These are phyloP conservation scores for Diglossa cyanea DNA, from an alignment of 2,797 vertebrate genomes.

Conservation along the genomic window DNA sequence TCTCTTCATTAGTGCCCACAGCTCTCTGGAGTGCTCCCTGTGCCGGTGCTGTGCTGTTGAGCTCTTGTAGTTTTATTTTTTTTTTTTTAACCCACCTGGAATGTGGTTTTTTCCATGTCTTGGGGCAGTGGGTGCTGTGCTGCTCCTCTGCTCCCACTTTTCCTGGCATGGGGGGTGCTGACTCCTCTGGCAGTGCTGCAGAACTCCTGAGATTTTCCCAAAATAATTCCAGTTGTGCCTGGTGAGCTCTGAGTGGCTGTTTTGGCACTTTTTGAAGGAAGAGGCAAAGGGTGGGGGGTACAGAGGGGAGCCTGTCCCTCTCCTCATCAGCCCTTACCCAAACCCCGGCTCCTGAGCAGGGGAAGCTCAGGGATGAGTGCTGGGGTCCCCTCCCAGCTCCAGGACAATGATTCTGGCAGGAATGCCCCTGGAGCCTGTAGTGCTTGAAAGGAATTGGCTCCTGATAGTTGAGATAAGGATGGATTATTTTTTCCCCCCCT, in stretches of 20 bases:
- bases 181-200: background rate
- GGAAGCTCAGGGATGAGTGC: background rate
- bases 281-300: background rate
- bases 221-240: background rate
- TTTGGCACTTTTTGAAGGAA: background rate
- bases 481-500: rapidly evolving
- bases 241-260: background rate
- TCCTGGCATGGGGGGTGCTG: background rate
- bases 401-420: background rate
- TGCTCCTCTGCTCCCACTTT: background rate
- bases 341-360: background rate
- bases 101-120: rapidly evolving
- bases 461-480: background rate
- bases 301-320: background rate
- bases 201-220: background rate
- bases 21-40: background rate
- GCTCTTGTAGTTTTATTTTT: background rate
- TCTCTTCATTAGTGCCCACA: background rate
- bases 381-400: background rate
- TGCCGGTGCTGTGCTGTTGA: background rate
- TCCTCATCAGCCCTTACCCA: background rate
- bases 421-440: background rate
- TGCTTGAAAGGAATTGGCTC: background rate
- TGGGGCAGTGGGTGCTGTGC: background rate
- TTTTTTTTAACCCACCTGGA: background rate